Evolutionary conservation across 2,113 vertebrate genomes (phyloP).

Genomic region (Hippocampus comes): DNA sequence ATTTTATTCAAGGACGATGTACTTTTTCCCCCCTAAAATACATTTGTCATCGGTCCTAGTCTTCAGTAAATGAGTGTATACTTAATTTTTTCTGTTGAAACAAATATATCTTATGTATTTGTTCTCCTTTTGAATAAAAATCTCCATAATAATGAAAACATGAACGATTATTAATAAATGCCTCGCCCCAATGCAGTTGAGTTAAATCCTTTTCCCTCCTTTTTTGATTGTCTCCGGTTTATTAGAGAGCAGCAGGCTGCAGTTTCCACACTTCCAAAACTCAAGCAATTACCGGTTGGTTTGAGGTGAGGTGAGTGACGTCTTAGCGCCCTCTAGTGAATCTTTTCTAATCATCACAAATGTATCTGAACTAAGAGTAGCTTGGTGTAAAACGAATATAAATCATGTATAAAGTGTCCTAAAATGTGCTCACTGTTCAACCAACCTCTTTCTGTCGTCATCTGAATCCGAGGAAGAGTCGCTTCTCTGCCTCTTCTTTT

Average conservation of each 20-base stretch:
- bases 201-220: neutral
- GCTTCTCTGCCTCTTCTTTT: slow-evolving; percentile 72
- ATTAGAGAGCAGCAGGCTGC: neutral
- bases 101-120: neutral
- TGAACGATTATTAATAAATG: neutral
- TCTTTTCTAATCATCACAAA: neutral
- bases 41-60: no score
- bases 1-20: no score
- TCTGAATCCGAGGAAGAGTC: slow-evolving; percentile 59
- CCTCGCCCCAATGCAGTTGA: neutral
- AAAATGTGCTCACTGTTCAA: neutral
- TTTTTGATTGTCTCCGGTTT: neutral
- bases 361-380: neutral
- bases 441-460: slow-evolving; percentile 68
- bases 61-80: no score
- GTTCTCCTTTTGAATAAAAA: neutral
- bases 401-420: neutral
- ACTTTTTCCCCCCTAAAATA: no score
- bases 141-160: neutral
- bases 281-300: neutral
- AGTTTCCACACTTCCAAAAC: neutral
- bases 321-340: slow-evolving; percentile 5
- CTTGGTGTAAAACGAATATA: neutral
- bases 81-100: no score
- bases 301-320: neutral